Percentiles rank a stretch among this genome's conserved stretches.
phyloP scores from a whole-genome alignment of 1,140 invertebrate genomes.

The Aphelinus atriplicis region DNA sequence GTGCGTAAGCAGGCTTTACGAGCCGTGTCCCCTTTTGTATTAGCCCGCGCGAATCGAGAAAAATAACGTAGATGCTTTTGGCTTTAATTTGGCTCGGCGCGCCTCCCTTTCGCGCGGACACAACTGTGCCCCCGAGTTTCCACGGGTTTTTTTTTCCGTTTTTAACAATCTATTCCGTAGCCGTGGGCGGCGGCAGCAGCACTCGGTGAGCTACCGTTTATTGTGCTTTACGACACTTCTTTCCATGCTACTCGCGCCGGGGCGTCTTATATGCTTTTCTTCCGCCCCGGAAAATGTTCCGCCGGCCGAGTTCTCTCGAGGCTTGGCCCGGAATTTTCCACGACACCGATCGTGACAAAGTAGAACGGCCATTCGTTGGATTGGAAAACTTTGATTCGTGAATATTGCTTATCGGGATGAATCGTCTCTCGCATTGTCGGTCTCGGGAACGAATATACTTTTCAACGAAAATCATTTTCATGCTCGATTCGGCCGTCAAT shows the following conservation, averaged over 20 bases:
- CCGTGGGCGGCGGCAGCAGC: neutral
- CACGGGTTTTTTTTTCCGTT: neutral
- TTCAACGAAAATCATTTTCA: too few relatives aligned
- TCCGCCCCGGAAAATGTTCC: neutral
- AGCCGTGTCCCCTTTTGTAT: constrained; percentile 9
- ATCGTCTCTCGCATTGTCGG: too few relatives aligned
- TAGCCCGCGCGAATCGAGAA: neutral
- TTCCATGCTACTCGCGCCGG: neutral
- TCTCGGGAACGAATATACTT: too few relatives aligned
- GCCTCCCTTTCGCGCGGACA: too few relatives aligned
- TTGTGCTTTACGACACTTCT: neutral
- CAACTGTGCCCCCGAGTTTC: neutral
- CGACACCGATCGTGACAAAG: too few relatives aligned
- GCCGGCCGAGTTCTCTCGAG: neutral
- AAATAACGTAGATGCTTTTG: neutral
- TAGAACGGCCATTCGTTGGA: too few relatives aligned
- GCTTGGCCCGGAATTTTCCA: too few relatives aligned
- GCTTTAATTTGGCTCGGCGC: neutral
- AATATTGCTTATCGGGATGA: too few relatives aligned
- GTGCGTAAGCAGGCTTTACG: neutral
- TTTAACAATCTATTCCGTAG: constrained; percentile 9
- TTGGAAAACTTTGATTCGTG: too few relatives aligned
- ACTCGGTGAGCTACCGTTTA: neutral
- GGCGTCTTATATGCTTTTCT: neutral
- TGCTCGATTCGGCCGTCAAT: too few relatives aligned